A percentile compares a stretch with the other conserved stretches of the same genome.
Conservation (phyloP, 1,140 invertebrate species). For the Ostrea edulis region DNA sequence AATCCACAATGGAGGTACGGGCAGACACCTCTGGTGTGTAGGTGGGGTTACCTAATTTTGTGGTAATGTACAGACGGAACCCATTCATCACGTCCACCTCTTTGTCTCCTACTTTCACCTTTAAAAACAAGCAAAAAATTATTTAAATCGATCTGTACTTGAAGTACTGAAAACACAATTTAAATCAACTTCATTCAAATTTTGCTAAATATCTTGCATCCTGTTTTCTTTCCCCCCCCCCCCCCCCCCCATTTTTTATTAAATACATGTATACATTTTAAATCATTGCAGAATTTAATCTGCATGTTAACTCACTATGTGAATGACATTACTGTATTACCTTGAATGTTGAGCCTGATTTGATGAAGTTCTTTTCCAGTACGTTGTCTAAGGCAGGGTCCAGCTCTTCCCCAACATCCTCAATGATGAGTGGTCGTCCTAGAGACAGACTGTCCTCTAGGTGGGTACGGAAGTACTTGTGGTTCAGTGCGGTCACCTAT, state of each 20-base stretch:
- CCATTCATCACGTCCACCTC: constrained; percentile 98
- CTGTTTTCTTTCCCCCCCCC: too few species aligned
- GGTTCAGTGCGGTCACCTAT: constrained; percentile 94
- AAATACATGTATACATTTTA: not conserved
- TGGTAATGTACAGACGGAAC: constrained; percentile 97
- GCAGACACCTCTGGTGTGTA: constrained; percentile 98
- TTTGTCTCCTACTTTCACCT: constrained; percentile 95
- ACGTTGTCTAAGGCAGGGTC: constrained; percentile 98
- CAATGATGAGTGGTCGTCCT: constrained; percentile 95
- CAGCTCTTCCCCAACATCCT: constrained; percentile 96
- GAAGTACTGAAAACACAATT: not conserved
- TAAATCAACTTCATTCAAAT: not conserved
- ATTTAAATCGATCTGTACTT: not conserved
- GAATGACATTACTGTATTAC: constrained; percentile 79
- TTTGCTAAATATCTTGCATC: not conserved
- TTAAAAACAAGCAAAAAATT: constrained; percentile 39
- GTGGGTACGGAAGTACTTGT: constrained; percentile 97
- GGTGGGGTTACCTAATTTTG: constrained; percentile 96
- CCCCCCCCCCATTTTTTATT: not conserved
- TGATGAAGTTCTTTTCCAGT: constrained; percentile 98
- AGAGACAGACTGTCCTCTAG: constrained; percentile 96
- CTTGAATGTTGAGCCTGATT: constrained; percentile 97
- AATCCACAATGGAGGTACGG: constrained; percentile 98
- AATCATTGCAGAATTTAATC: not conserved
- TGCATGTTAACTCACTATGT: not conserved